These are phyloP conservation scores for Taenaris catops DNA, from an alignment of 2,888 invertebrate genomes.

Conservation along the genomic window DNA sequence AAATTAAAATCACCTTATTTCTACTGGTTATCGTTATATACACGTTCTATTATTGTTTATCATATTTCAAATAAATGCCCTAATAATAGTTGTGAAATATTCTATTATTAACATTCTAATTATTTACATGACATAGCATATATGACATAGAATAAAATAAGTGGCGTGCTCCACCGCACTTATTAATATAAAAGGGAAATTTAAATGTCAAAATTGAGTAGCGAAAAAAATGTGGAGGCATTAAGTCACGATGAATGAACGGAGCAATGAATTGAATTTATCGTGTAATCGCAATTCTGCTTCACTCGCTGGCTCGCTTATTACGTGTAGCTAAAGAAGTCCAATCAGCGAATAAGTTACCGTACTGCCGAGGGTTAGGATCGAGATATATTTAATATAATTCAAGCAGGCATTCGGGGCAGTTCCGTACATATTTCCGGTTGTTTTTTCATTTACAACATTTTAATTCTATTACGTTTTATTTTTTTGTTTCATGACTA, in stretches of 20 bases:
- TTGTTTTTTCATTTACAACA: background rate
- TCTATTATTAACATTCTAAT: no score
- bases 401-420: conserved; percentile 8
- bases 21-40: no score
- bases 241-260: conserved; percentile 36
- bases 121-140: no score
- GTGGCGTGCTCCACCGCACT: no score
- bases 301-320: conserved; percentile 50
- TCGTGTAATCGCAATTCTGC: conserved; percentile 55
- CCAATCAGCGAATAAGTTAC: conserved; percentile 45
- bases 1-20: no score
- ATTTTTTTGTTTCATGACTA: no score
- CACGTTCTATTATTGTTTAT: no score
- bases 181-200: no score
- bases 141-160: no score
- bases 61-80: no score
- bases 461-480: conserved; percentile 5
- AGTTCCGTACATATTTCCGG: conserved; percentile 1
- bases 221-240: conserved; percentile 35
- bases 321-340: conserved; percentile 44
- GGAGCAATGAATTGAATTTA: conserved; percentile 55
- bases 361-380: conserved; percentile 25
- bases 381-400: conserved; percentile 18
- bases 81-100: no score
- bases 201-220: conserved; percentile 37